These are phyloP conservation scores for Suricata suricatta DNA, from an alignment of 2,113 vertebrate species.

Conservation along the genomic window DNA sequence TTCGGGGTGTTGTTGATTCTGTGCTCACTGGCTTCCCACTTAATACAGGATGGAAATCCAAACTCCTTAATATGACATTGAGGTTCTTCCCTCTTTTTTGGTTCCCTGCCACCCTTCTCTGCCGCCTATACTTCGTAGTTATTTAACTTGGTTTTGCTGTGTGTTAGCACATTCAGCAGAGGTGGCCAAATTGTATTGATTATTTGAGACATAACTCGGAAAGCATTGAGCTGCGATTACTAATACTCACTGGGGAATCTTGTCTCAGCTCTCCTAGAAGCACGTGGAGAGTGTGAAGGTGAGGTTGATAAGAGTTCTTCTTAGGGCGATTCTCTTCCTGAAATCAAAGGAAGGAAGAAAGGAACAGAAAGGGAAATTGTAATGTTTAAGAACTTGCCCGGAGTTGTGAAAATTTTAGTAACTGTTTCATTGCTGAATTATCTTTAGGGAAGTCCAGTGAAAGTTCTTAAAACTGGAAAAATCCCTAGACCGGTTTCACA, in stretches of 20 bases:
- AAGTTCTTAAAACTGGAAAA: background rate
- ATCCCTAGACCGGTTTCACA: background rate
- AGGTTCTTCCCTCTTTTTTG: background rate
- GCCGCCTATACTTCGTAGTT: background rate
- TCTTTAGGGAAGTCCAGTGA: background rate
- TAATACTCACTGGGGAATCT: background rate
- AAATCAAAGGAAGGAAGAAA: conserved; percentile 19
- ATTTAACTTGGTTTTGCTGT: background rate
- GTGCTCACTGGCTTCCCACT: background rate
- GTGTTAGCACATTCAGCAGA: background rate
- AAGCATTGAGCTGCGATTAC: background rate
- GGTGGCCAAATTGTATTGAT: background rate
- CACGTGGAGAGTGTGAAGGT: background rate
- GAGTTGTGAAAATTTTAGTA: background rate
- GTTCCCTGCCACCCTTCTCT: background rate
- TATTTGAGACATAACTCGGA: background rate
- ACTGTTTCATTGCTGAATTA: background rate
- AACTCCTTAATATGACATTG: background rate
- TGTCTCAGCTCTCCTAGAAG: background rate
- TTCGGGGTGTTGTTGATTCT: conserved; percentile 15
- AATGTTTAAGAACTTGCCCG: background rate
- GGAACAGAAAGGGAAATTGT: background rate
- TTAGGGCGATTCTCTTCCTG: background rate
- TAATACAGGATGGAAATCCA: background rate
- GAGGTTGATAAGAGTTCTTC: background rate